Evolutionary conservation across 2,888 invertebrate genomes (phyloP), one percentile per base, ranked within the genome.

Genomic region (Phrixothrix hirtus): DNA sequence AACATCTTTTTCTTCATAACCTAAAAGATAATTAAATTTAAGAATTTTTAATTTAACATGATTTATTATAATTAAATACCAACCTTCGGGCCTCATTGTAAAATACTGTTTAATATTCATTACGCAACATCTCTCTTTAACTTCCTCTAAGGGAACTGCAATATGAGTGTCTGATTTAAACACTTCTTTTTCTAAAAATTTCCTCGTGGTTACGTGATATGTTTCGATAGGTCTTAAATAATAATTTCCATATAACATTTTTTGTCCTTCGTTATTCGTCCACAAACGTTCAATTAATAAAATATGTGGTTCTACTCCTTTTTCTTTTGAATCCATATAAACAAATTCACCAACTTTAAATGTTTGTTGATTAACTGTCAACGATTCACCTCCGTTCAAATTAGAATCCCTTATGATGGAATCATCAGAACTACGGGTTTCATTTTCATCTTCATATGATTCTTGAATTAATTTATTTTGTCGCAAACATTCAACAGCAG

Each of bases 31-130:
- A n/a, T n/a, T n/a, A n/a, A n/a, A n/a, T n/a, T n/a, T 7, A 34
- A 34, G 2, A 2, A 13, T 2, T 17, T 1, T 15, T 38, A 45
- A 29, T 26, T 14, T 11, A 32, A 13, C 16, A 27, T 16, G 2
- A 37, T 29, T 7, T 26, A 17, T 25, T 10, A 7, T 26, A 32
- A 43, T 16, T n/a, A 7, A 30, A 30, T n/a, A n/a, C 58, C 58
- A 61, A 82, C 83, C 85, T 80, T 92, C 90, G 0, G 97, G 95
- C 59, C 83, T 84, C 73, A 84, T 85, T 71, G 92, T 90, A 73
- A 96, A 92, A 77, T 95, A 98, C 71, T 98, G 95, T 71, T 91
- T 92, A 17, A 95, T 91, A 70, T 88, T 92, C 83, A 99, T 87
- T 10, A 99, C 94, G 70, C 87, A 90, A 74, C 98, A 98, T 64